Evolutionary conservation across 2,797 vertebrate genomes (phyloP).

Genomic region (Avahi laniger): DNA sequence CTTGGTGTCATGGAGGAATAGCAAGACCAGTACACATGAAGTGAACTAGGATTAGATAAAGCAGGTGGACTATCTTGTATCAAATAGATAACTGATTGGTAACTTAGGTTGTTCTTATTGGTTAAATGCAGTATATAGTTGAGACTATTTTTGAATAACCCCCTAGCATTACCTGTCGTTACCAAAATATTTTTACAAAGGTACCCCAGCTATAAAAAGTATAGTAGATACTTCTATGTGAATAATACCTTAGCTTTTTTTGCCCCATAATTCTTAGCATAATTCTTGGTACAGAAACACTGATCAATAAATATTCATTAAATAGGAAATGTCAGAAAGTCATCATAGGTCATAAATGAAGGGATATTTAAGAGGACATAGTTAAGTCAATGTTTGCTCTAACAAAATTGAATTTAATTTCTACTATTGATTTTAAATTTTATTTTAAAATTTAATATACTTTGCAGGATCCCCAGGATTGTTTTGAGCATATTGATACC

Average conservation of each 20-base stretch:
- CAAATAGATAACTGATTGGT: not conserved
- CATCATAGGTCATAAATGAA: not conserved
- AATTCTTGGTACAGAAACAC: not conserved
- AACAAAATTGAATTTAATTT: not conserved
- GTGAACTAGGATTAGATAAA: not conserved
- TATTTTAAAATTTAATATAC: not conserved
- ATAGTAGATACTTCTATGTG: not conserved
- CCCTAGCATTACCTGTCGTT: not conserved
- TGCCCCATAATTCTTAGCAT: not conserved
- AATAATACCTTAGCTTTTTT: not conserved
- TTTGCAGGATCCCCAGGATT: not conserved
- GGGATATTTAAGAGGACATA: not conserved
- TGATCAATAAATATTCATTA: constrained; percentile 14
- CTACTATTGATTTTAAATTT: constrained; percentile 28
- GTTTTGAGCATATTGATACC: not conserved
- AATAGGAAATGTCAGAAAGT: constrained; percentile 21
- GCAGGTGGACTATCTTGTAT: not conserved
- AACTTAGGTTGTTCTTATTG: not conserved
- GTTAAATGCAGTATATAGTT: not conserved
- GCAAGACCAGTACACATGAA: not conserved
- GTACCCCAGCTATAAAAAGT: not conserved
- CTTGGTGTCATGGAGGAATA: not conserved
- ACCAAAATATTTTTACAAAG: not conserved
- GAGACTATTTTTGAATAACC: not conserved
- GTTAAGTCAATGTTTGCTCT: not conserved